These are phyloP conservation scores for Troides oblongomaculatus DNA, from an alignment of 2,888 invertebrate genomes.

Conservation along the genomic window DNA sequence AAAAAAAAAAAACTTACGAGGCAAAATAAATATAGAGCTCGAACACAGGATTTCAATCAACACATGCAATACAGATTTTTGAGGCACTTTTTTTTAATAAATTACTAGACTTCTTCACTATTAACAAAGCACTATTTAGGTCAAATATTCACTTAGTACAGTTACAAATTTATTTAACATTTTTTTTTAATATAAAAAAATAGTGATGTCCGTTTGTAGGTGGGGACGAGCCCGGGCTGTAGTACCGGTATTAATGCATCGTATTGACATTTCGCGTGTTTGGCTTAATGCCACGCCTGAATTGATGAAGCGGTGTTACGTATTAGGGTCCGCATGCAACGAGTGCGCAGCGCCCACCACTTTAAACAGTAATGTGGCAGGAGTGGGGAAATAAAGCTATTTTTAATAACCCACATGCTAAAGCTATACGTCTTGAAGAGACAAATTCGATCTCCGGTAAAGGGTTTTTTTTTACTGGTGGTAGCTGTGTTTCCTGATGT, in stretches of 20 bases:
- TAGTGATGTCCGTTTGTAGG: conserved; percentile 22
- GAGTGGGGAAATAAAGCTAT: background rate
- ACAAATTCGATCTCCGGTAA: no score
- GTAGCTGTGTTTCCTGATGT: conserved; percentile 59
- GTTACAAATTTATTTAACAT: background rate
- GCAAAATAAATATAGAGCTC: no score
- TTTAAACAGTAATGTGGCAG: background rate
- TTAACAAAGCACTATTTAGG: no score
- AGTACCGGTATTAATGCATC: conserved; percentile 68
- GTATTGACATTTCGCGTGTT: conserved; percentile 74
- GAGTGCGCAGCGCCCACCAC: conserved; percentile 20
- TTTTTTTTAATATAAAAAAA: background rate
- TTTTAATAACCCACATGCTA: background rate
- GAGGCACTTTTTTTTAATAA: background rate
- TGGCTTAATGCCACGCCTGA: conserved; percentile 65
- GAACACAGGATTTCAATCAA: no score
- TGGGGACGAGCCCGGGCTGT: conserved; percentile 28
- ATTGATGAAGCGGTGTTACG: conserved; percentile 62
- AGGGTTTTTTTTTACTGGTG: no score
- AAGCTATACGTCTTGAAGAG: no score
- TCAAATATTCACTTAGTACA: background rate
- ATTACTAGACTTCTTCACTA: background rate
- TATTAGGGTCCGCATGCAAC: conserved; percentile 38
- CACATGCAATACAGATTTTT: no score
- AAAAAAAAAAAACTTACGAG: no score